Conservation (phyloP, 2,888 invertebrate species). For the Apotomis betuletana region DNA sequence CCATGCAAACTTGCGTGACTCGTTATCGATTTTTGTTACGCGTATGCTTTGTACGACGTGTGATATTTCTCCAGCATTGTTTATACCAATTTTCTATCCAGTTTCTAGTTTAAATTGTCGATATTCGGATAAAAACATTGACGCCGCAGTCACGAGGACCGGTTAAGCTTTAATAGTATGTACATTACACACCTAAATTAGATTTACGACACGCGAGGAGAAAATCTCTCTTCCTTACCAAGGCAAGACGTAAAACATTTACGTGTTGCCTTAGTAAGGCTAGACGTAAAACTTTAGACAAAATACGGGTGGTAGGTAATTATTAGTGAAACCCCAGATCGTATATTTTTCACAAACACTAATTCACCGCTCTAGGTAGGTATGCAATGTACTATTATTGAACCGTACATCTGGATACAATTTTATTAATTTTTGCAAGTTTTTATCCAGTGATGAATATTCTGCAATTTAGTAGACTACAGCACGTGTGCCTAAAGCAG, state of each 20-base stretch:
- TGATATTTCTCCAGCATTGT: constrained; percentile 29
- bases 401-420: constrained; percentile 21
- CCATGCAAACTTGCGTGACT: constrained; percentile 20
- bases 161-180: background rate
- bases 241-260: too few relatives aligned
- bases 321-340: too few relatives aligned
- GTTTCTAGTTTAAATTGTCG: constrained; percentile 29
- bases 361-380: too few relatives aligned
- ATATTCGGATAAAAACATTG: constrained; percentile 23
- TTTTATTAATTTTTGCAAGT: background rate
- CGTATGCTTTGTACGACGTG: constrained; percentile 18
- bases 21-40: constrained; percentile 13
- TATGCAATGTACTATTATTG: background rate
- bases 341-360: too few relatives aligned
- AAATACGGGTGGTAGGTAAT: too few relatives aligned
- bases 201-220: too few relatives aligned
- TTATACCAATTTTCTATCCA: constrained; percentile 23
- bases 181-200: background rate
- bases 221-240: too few relatives aligned
- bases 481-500: constrained; percentile 22
- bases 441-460: constrained; percentile 22
- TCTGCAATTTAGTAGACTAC: constrained; percentile 18
- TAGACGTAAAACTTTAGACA: too few relatives aligned
- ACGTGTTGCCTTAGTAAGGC: too few relatives aligned
- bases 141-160: constrained; percentile 15